A percentile compares a stretch with the other conserved stretches of the same genome.
Evolutionary conservation across 2,888 invertebrate genomes (phyloP).

Genomic region (Ceriagrion tenellum): DNA sequence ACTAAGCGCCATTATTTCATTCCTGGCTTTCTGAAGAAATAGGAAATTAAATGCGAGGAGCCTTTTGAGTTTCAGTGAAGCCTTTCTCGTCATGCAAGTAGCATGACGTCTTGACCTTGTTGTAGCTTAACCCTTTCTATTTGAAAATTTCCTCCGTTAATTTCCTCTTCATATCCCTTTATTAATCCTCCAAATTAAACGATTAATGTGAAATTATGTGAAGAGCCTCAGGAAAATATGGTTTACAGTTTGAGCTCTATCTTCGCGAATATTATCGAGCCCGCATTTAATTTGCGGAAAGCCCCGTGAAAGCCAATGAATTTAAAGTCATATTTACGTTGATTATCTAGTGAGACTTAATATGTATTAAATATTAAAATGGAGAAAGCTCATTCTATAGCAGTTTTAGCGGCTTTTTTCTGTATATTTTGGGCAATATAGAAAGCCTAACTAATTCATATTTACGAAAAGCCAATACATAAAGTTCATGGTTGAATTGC

Average conservation of each 20-base stretch:
- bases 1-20: not conserved
- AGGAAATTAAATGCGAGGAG: not conserved
- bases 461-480: no score
- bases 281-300: no score
- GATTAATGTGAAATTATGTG: not conserved
- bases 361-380: no score
- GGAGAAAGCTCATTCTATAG: no score
- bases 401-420: no score
- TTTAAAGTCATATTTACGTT: no score
- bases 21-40: not conserved
- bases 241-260: not conserved
- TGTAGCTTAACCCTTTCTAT: not conserved
- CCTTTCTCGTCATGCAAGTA: not conserved
- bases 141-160: not conserved
- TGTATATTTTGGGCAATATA: no score
- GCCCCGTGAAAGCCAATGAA: no score
- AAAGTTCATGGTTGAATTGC: no score
- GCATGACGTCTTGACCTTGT: not conserved
- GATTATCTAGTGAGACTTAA: no score
- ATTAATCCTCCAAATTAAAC: not conserved
- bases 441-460: no score
- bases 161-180: not conserved
- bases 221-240: not conserved
- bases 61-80: not conserved
- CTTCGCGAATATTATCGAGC: not conserved